Conservation (phyloP, 2,888 invertebrate species). For the Tinea semifulvella region DNA sequence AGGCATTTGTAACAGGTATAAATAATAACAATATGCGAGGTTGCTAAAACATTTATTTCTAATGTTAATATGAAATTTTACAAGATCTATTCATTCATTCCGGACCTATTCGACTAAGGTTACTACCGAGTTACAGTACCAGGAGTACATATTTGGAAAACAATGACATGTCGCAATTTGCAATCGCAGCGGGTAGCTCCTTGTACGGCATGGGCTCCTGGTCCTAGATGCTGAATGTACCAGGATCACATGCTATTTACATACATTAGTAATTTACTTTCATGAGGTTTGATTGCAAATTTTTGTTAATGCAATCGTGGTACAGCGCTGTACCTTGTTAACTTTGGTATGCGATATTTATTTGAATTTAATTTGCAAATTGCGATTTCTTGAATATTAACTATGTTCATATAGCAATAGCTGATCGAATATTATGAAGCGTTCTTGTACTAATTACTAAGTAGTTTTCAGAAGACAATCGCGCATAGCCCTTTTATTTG, state of each 20-base stretch:
- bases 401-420: no score
- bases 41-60: no score
- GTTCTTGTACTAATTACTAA: no score
- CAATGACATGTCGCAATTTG: conserved; percentile 62
- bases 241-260: conserved; percentile 2
- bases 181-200: conserved; percentile 47
- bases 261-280: conserved; percentile 10
- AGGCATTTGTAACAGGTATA: no score
- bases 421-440: no score
- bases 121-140: background rate
- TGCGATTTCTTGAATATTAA: no score
- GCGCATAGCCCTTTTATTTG: no score
- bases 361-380: no score
- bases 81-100: background rate
- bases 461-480: no score
- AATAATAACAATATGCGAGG: no score
- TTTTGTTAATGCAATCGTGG: conserved; percentile 3
- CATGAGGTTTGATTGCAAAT: conserved; percentile 11
- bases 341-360: no score
- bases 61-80: background rate
- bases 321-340: no score
- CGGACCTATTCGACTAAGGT: conserved; percentile 3
- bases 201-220: conserved; percentile 30
- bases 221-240: conserved; percentile 1
- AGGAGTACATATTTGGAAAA: conserved; percentile 33